Base-by-base conservation (phyloP, 2,888 invertebrate species). In the Sylvicola cinctus region DNA sequence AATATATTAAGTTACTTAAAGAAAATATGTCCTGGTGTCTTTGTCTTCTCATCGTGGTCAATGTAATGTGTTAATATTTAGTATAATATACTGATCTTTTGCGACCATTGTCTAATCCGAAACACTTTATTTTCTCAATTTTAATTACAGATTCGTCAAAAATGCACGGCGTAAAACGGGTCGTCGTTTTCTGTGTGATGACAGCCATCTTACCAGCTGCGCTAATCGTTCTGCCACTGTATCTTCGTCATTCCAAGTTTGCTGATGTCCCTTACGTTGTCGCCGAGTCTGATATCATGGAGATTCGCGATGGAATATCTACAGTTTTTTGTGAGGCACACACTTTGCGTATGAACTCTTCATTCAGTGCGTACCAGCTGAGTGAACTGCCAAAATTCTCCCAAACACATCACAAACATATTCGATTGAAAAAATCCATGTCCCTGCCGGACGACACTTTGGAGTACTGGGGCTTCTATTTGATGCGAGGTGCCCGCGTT, bases 381-480 rank as follows among this genome's bases (percentile, higher is more conserved):
- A 62, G 63, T 41, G 69, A 69, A 13, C 66, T 64, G 42, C 83
- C 83, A 4, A 68, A 72, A 56, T 60, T 77, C 39, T 72, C 77
- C 32, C 12, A 28, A 28, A 60, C 63, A 36, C 71, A 66, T 46
- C 67, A 70, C 33, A 80, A 77, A 53, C 79, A 80, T 47, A 74
- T 81, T 43, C 61, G 73, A 42, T 58, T 84, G 43, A 78, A 74
- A 50, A 84, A 84, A 49, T 79, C 79, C 5, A 80, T 85, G 77
- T 66, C 64, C 3, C 55, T 85, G 40, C 81, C 80, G 1, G 84
- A 84, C 51, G 84, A 84, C 46, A 81, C 83, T 8, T 56, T 84
- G 25, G 84, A 85, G 52, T 85, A 84, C 53, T 85, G 83, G 83
- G 83, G 84, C 3, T 84, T 85, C 57, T 84, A 77, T 58, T 60